Base-by-base conservation (phyloP, 2,797 vertebrate genomes). In the Centropyge bicolor region DNA sequence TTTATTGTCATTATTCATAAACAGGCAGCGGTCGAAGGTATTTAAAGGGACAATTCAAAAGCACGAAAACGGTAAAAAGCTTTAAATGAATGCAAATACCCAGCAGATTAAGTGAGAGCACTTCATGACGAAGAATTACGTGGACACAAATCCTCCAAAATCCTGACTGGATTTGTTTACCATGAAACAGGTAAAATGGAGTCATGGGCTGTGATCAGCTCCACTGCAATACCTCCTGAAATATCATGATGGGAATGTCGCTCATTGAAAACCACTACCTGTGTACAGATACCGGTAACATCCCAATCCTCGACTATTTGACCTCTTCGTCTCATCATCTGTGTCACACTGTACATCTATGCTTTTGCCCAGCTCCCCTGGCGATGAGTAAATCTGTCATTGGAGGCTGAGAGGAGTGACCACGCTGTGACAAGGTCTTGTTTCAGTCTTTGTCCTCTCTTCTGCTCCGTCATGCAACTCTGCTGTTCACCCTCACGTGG, bases 111-210 rank as follows among this genome's bases (percentile, higher is more conserved):
- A 88, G 78, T 68, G 65, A 60, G 52, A 76, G 69, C 59, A 72
- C 67, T 78, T 63, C 61, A 80, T 85, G 86, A 87, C 1, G 1
- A 79, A 60, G 76, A 86, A 86, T 88, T 87, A 87, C 12, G 68
- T 67, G 22, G 71, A 81, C 78, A 35, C 63, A 88, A 91, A 80
- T 89, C 83, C 71, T 66, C 8, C 9, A 19, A 83, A 90, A 86
- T 81, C 74, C 87, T 65, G 73, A 83, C 81, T 45, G 78, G 70
- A 85, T 92, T 78, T 88, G 78, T 92, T 92, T 85, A 72, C 64
- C 17, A 49, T 74, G 65, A 83, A 78, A 79, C 76, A 91, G 75
- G 77, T 88, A n/a, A 70, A 80, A 86, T 57, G 38, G 45, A 84
- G 82, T 80, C 59, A 63, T 14, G 24, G 74, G 11, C 60, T 52